These are phyloP conservation scores for Watsonalla cultraria DNA, from an alignment of 2,888 invertebrate species.

Conservation along the genomic window DNA sequence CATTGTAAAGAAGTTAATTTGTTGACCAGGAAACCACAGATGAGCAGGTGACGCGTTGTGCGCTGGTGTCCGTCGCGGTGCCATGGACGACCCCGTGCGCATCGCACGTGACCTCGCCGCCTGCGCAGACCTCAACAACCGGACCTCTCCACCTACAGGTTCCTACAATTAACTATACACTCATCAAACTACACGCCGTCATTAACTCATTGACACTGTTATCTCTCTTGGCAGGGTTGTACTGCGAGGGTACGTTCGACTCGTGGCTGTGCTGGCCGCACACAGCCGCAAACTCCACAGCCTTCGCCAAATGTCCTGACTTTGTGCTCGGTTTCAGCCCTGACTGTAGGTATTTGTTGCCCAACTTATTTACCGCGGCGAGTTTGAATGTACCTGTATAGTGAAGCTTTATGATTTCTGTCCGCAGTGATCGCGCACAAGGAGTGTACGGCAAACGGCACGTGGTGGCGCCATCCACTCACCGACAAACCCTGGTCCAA, in stretches of 20 bases:
- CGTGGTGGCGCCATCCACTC: conserved; percentile 90
- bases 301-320: conserved; percentile 83
- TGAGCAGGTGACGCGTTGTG: conserved; percentile 2
- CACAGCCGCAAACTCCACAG: conserved; percentile 83
- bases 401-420: conserved; percentile 6
- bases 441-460: conserved; percentile 87
- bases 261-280: conserved; percentile 90
- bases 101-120: conserved; percentile 45
- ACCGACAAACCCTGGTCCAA: conserved; percentile 91
- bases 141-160: conserved; percentile 41
- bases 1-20: no score
- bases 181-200: no score
- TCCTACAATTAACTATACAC: not conserved
- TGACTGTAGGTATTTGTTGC: conserved; percentile 74
- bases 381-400: not conserved
- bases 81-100: conserved; percentile 58
- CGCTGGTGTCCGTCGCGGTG: conserved; percentile 1
- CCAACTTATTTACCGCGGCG: not conserved
- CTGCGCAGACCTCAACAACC: conserved; percentile 45
- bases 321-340: conserved; percentile 88
- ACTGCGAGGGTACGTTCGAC: conserved; percentile 88
- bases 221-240: conserved; percentile 60
- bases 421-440: conserved; percentile 87
- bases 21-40: not conserved
- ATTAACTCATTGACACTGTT: not conserved